Percentiles rank a stretch among this genome's conserved stretches.
These are phyloP conservation scores for Aporophyla nigra DNA, from an alignment of 2,888 invertebrate species.

Conservation along the genomic window DNA sequence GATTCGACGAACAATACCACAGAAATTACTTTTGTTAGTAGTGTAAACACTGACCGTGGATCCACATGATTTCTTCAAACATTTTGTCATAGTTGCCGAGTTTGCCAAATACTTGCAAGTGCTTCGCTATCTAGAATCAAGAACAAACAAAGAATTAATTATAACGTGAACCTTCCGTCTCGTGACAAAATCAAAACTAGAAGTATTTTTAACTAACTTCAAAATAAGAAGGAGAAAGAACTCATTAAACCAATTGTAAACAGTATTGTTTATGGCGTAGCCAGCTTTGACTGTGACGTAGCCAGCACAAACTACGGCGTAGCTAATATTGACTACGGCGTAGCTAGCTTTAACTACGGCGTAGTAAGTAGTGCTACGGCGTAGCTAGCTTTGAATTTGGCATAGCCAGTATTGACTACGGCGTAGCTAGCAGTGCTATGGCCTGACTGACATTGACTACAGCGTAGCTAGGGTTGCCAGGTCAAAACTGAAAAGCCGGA, in stretches of 20 bases:
- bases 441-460: too few species aligned
- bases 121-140: conserved; percentile 79
- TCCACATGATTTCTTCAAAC: conserved; percentile 80
- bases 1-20: too few species aligned
- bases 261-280: not conserved
- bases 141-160: not conserved
- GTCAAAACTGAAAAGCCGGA: too few species aligned
- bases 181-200: not conserved
- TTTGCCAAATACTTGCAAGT: conserved; percentile 76
- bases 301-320: not conserved
- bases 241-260: too few species aligned
- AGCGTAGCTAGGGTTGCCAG: too few species aligned
- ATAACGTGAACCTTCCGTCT: not conserved
- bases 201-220: too few species aligned
- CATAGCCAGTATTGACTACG: not conserved
- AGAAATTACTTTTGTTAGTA: too few species aligned
- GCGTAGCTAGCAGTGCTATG: not conserved
- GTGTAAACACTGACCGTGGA: conserved; percentile 71
- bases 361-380: not conserved
- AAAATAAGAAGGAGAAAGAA: too few species aligned
- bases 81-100: conserved; percentile 68
- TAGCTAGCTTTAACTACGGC: not conserved
- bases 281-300: not conserved
- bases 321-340: not conserved
- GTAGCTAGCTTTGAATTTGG: not conserved